Evolutionary conservation across 2,888 invertebrate species (phyloP).

Genomic region (Rhagophthalmus giganteus): DNA sequence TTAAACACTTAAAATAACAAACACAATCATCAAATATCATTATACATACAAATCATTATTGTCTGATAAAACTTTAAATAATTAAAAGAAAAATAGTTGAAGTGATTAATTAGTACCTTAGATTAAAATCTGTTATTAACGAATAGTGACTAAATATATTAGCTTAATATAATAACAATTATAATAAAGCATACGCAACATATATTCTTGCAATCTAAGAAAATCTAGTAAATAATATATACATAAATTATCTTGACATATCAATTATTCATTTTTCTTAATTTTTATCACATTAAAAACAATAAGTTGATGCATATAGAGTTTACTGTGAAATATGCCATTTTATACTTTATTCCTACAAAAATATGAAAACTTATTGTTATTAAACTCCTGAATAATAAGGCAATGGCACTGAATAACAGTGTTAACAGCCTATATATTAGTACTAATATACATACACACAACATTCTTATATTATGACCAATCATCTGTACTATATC

Average conservation of each 20-base stretch:
- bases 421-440: conserved; percentile 18
- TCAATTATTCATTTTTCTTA: background rate
- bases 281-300: conserved; percentile 5
- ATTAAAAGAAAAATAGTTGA: conserved; percentile 2
- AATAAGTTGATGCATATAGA: too few species aligned
- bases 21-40: too few species aligned
- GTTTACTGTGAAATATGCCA: too few species aligned
- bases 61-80: conserved; percentile 13
- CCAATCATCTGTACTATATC: conserved; percentile 22
- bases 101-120: conserved; percentile 5
- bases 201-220: too few species aligned
- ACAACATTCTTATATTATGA: too few species aligned
- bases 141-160: conserved; percentile 13
- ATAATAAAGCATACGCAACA: conserved; percentile 8
- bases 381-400: conserved; percentile 33
- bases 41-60: too few species aligned
- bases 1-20: conserved; percentile 5
- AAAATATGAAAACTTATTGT: conserved; percentile 49
- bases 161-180: conserved; percentile 9
- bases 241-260: conserved; percentile 6
- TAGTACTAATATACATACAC: conserved; percentile 16
- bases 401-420: conserved; percentile 41
- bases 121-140: conserved; percentile 6
- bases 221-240: conserved; percentile 8
- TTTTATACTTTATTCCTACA: conserved; percentile 41